These are phyloP conservation scores for Samia ricini DNA, from an alignment of 1,140 invertebrate species.

Conservation along the genomic window DNA sequence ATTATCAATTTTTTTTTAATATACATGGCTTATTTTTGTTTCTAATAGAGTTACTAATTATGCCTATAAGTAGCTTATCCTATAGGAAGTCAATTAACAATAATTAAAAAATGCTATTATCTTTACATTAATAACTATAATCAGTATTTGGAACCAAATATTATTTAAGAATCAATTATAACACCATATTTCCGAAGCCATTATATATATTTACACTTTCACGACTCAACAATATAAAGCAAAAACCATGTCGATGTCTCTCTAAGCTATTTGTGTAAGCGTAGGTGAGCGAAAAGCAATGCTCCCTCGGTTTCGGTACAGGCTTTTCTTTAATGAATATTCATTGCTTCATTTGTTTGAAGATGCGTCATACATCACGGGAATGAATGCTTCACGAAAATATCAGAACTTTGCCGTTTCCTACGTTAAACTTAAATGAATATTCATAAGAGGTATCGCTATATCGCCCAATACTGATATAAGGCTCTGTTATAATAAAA, in stretches of 20 bases:
- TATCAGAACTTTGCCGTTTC: conserved; percentile 34
- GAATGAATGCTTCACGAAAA: conserved; percentile 50
- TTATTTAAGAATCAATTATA: too few species aligned
- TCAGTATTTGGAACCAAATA: too few species aligned
- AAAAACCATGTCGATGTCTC: conserved; percentile 15
- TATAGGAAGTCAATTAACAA: too few species aligned
- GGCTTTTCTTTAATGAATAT: conserved; percentile 62
- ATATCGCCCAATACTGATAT: conserved; percentile 16
- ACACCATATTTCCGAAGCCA: too few species aligned
- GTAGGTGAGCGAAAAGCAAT: conserved; percentile 42
- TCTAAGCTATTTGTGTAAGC: conserved; percentile 31
- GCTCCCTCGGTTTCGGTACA: conserved; percentile 39
- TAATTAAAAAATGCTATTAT: too few species aligned
- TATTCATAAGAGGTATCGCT: conserved; percentile 25
- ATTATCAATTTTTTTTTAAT: too few species aligned
- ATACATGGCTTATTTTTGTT: too few species aligned
- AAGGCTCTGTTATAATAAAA: not conserved
- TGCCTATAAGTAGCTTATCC: too few species aligned
- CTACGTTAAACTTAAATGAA: conserved; percentile 25
- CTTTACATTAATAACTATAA: too few species aligned
- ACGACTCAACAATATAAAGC: conserved; percentile 5
- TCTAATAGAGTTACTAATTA: too few species aligned
- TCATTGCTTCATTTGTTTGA: conserved; percentile 66
- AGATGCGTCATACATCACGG: conserved; percentile 56
- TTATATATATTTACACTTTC: not conserved